phyloP scores from a whole-genome alignment of 2,797 vertebrate species.

The Hoplostethus atlanticus region DNA sequence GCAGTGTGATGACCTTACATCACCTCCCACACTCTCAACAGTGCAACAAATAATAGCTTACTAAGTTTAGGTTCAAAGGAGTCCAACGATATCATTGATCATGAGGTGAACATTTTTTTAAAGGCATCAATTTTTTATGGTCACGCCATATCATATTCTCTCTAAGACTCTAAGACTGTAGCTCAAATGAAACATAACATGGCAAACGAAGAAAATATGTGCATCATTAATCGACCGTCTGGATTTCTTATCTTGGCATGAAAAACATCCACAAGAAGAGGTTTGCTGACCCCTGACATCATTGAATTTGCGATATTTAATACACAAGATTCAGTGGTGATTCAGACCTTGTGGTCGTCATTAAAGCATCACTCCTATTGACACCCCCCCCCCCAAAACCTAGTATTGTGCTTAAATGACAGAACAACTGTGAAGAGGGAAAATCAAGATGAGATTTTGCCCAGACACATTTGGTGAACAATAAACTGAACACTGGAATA shows the following conservation, averaged over 20 bases:
- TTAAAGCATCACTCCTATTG: background rate
- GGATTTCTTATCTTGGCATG: background rate
- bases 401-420: background rate
- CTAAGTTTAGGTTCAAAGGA: background rate
- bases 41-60: too few relatives aligned
- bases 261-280: background rate
- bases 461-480: slow-evolving; percentile 22
- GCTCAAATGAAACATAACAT: background rate
- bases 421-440: background rate
- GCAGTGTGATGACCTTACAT: too few relatives aligned
- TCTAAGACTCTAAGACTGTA: too few relatives aligned
- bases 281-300: background rate
- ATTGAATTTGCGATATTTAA: background rate
- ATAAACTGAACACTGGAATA: slow-evolving; percentile 19
- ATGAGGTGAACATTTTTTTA: background rate
- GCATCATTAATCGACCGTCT: background rate
- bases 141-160: too few relatives aligned
- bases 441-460: slow-evolving; percentile 26
- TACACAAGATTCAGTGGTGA: background rate
- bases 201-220: background rate
- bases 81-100: background rate
- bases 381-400: background rate
- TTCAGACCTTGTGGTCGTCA: slow-evolving; percentile 14
- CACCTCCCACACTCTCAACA: too few relatives aligned
- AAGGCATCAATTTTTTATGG: too few relatives aligned